Evolutionary conservation across 2,888 invertebrate genomes (phyloP).

Genomic region (Scaptomyza parva): DNA sequence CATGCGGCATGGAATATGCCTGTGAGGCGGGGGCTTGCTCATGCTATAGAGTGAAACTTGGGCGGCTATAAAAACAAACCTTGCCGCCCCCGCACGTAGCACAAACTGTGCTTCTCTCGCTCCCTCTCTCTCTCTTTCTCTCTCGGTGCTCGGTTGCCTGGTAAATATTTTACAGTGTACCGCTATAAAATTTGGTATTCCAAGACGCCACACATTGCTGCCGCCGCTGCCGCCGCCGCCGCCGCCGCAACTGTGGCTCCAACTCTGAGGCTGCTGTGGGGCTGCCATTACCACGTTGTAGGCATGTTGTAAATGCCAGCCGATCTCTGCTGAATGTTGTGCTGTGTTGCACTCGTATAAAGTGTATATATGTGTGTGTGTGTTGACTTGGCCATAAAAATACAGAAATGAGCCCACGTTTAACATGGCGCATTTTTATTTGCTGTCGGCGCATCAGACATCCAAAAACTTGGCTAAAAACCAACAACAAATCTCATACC

Average conservation of each 20-base stretch:
- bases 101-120: slow-evolving; percentile 19
- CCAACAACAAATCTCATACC: slow-evolving; percentile 34
- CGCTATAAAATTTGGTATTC: slow-evolving; percentile 79
- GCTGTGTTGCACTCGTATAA: slow-evolving; percentile 52
- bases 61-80: slow-evolving; percentile 79
- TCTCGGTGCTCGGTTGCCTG: slow-evolving; percentile 1
- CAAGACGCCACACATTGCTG: slow-evolving; percentile 61
- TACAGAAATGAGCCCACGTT: slow-evolving; percentile 76
- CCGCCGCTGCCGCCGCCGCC: slow-evolving; percentile 1
- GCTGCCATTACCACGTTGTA: slow-evolving; percentile 79
- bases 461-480: slow-evolving; percentile 34
- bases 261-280: slow-evolving; percentile 61
- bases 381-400: slow-evolving; percentile 70
- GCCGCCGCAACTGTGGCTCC: slow-evolving; percentile 2
- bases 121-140: neutral
- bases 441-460: slow-evolving; percentile 65
- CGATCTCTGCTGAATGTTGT: slow-evolving; percentile 60
- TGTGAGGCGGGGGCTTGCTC: slow-evolving; percentile 22
- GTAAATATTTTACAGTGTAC: slow-evolving; percentile 77
- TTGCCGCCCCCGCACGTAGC: slow-evolving; percentile 77
- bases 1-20: slow-evolving; percentile 64
- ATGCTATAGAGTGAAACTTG: slow-evolving; percentile 65
- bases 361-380: slow-evolving; percentile 31
- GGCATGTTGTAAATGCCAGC: slow-evolving; percentile 78
- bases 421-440: slow-evolving; percentile 74